Base-by-base conservation (phyloP, 2,113 vertebrate species). In the Thalassoma bifasciatum region DNA sequence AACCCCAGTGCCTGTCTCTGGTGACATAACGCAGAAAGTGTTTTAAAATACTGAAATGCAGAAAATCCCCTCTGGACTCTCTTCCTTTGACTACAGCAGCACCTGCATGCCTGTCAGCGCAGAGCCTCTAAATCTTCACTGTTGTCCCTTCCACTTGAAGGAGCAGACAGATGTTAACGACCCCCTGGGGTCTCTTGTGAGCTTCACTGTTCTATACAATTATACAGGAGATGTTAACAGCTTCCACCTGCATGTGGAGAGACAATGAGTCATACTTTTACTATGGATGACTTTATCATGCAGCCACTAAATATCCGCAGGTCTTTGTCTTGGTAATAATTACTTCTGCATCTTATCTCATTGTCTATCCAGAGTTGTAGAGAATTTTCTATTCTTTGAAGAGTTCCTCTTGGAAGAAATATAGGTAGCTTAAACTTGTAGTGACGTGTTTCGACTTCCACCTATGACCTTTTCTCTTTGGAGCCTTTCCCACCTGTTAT, bases 111-210 rank as follows among this genome's bases (percentile, higher is more conserved):
- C 60, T 66, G 72, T 75, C 66, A 60, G 61, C 4, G 11, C 17
- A 57, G 44, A 44, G 44, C 30, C 42, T 67, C 47, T 79, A 61
- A 68, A 72, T 76, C 65, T 22, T 74, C 53, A 57, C 50, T 2
- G 0, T 40, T 70, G 47, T 64, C 68, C 74, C 42, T 77, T 82
- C 72, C 52, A 50, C 75, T 73, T 52, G 53, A 77, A 66, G 67
- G 59, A 75, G 40, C 82, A 34, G 61, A 63, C 67, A 44, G 64
- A 72, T 81, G 77, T 64, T 85, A 75, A 79, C 47, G 13, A 1
- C 56, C 66, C 47, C 10, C 64, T 72, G 51, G 37, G 52, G 40
- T 65, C 54, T 59, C 44, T 26, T 21, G 47, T 77, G 66, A 76
- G 34, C 22, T 10, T 62, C 22, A 12, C 60, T 67, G 54, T 24